Percentiles rank a stretch among this genome's conserved stretches.
phyloP scores from a whole-genome alignment of 2,888 invertebrate genomes.

The Drosophila pseudotalamancana region DNA sequence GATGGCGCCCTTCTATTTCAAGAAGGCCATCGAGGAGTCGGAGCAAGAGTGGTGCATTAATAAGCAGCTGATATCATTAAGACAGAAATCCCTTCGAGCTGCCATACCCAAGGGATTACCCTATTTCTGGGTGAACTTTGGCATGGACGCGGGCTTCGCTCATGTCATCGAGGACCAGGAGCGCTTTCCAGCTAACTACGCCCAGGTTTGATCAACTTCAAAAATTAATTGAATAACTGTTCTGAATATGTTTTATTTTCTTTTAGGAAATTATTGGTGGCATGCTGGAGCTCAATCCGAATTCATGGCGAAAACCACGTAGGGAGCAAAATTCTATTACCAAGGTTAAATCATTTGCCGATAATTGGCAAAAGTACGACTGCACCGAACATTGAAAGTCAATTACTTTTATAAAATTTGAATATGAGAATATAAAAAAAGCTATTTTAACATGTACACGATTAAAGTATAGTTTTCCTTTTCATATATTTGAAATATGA shows the following conservation, averaged over 20 bases:
- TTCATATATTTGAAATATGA: not conserved
- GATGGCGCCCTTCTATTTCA: slow-evolving; percentile 97
- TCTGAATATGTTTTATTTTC: not conserved
- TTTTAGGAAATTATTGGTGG: slow-evolving; percentile 95
- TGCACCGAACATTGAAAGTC: slow-evolving; percentile 79
- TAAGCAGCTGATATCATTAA: slow-evolving; percentile 93
- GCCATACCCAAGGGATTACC: slow-evolving; percentile 96
- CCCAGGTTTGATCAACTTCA: slow-evolving; percentile 87
- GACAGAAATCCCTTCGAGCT: slow-evolving; percentile 89
- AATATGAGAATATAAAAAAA: not conserved
- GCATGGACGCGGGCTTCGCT: slow-evolving; percentile 95
- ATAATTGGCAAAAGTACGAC: slow-evolving; percentile 89
- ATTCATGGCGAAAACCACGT: slow-evolving; percentile 93
- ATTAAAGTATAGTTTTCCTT: not conserved
- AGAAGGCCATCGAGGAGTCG: slow-evolving; percentile 98
- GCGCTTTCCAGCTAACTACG: slow-evolving; percentile 94
- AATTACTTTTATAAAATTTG: not conserved
- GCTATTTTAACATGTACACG: too few relatives aligned
- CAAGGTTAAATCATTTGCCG: slow-evolving; percentile 88
- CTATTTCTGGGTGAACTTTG: slow-evolving; percentile 98
- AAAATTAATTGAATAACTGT: not conserved
- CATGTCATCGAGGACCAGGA: slow-evolving; percentile 98
- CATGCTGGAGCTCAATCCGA: slow-evolving; percentile 94
- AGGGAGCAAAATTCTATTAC: slow-evolving; percentile 85
- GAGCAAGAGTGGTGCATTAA: slow-evolving; percentile 98